Conservation (phyloP, 2,113 vertebrate genomes). For the Willisornis vidua region DNA sequence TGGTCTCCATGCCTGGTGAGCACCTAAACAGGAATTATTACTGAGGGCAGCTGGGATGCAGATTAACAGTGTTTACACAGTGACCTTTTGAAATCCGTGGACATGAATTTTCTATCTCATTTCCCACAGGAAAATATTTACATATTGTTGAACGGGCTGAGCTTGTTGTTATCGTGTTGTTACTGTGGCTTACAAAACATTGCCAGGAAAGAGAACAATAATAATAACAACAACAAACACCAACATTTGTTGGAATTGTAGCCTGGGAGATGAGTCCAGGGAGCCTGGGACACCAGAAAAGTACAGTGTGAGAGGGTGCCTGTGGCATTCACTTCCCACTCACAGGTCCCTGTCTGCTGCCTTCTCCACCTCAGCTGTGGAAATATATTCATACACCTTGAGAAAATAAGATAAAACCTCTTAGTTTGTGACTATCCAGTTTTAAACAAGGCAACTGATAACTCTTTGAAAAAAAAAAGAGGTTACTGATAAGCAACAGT, state of each 20-base stretch:
- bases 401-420: background rate
- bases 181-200: background rate
- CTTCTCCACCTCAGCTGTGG: background rate
- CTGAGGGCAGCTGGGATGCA: background rate
- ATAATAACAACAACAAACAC: background rate
- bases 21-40: conserved; percentile 8
- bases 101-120: conserved; percentile 40
- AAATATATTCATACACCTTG: conserved; percentile 6
- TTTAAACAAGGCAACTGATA: background rate
- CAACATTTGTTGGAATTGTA: background rate
- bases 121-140: conserved; percentile 30
- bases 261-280: background rate
- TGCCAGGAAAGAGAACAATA: background rate
- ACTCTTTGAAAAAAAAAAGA: background rate
- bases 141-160: background rate
- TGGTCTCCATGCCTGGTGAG: background rate
- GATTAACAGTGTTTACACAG: background rate
- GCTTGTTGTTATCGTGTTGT: background rate
- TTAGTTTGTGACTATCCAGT: background rate
- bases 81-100: conserved; percentile 28
- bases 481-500: background rate
- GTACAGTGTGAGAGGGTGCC: background rate
- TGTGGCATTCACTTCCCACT: background rate
- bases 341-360: background rate
- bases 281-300: background rate